These are phyloP conservation scores for Cichlasoma orientale DNA, from an alignment of 2,797 vertebrate genomes.

Conservation along the genomic window DNA sequence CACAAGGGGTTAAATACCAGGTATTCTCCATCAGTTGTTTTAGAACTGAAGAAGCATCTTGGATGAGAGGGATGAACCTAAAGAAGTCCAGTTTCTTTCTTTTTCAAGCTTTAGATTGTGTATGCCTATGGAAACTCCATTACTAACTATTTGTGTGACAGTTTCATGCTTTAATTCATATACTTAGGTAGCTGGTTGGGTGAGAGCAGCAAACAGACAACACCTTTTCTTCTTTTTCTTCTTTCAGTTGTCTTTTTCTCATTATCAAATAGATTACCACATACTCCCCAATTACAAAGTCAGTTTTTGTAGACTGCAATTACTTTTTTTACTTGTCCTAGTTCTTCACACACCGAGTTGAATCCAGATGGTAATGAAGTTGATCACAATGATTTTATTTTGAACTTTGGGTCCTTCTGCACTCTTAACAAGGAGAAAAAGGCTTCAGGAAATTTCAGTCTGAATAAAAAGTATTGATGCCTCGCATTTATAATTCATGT, in stretches of 20 bases:
- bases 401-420: conserved; percentile 53
- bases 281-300: neutral
- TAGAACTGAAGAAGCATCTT: too few species aligned
- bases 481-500: conserved; percentile 75
- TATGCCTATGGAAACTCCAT: neutral
- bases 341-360: conserved; percentile 6
- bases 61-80: too few species aligned
- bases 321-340: neutral
- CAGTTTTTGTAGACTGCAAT: neutral
- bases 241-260: neutral
- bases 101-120: too few species aligned
- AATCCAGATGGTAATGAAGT: conserved; percentile 62
- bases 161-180: neutral
- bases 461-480: conserved; percentile 71
- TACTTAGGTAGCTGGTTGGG: too few species aligned
- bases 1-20: too few species aligned
- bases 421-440: conserved; percentile 63
- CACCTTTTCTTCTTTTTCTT: neutral
- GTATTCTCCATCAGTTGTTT: too few species aligned
- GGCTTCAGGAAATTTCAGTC: conserved; percentile 69
- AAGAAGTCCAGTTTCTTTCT: too few species aligned
- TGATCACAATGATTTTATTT: conserved; percentile 63
- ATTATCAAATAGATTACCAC: neutral
- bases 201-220: neutral
- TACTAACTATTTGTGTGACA: neutral